phyloP scores from a whole-genome alignment of 2,113 vertebrate species.

The Rhynchomys soricoides region DNA sequence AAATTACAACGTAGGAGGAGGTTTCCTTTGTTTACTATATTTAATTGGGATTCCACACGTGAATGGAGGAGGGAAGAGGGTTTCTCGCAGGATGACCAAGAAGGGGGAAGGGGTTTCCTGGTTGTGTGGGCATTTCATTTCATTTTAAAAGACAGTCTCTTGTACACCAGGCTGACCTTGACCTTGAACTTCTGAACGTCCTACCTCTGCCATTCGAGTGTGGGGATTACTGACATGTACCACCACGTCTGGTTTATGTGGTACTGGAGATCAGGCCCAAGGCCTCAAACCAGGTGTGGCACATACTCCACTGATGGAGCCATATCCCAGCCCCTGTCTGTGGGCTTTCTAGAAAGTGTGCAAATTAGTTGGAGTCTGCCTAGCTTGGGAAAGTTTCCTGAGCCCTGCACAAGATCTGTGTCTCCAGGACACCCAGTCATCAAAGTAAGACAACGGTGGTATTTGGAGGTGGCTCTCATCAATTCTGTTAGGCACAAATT shows the following conservation, averaged over 20 bases:
- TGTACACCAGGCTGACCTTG: neutral
- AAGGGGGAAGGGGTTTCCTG: neutral
- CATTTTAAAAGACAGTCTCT: neutral
- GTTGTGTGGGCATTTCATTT: neutral
- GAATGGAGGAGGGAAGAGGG: slow-evolving; percentile 50
- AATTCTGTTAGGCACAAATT: neutral
- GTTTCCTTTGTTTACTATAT: slow-evolving; percentile 36
- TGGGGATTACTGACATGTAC: neutral
- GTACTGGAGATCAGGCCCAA: neutral
- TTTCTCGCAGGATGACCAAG: neutral
- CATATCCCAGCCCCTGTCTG: neutral
- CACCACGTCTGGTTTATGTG: neutral
- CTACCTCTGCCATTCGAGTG: neutral
- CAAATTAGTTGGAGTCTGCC: slow-evolving; percentile 44
- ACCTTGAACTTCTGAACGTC: neutral
- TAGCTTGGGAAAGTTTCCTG: neutral
- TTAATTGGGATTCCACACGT: slow-evolving; percentile 71
- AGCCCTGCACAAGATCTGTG: neutral
- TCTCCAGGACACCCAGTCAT: slow-evolving; percentile 15
- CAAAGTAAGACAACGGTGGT: neutral
- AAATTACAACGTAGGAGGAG: slow-evolving; percentile 45
- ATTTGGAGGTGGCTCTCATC: neutral
- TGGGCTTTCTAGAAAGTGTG: slow-evolving; percentile 57
- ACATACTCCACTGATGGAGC: neutral
- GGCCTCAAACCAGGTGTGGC: too few species aligned